phyloP scores from a whole-genome alignment of 2,113 vertebrate species.

The Pomatorhinus ruficollis region DNA sequence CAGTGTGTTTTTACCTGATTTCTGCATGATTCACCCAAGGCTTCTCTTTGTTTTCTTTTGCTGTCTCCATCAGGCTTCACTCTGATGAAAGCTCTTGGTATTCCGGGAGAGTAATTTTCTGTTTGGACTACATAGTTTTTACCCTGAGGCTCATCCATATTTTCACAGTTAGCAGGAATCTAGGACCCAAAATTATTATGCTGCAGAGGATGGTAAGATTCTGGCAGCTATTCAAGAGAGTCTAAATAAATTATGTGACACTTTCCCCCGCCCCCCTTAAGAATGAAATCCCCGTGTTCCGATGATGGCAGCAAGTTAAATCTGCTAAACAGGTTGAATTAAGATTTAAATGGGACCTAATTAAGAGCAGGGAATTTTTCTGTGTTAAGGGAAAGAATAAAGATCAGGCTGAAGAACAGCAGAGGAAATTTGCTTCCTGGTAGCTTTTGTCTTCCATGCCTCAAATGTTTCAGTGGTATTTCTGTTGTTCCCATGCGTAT shows the following conservation, averaged over 20 bases:
- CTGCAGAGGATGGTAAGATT: conserved; percentile 91
- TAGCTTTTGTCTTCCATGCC: neutral
- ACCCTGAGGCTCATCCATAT: conserved; percentile 95
- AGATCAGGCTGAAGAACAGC: neutral
- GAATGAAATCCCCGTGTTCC: neutral
- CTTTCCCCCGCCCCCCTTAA: neutral
- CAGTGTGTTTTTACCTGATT: neutral
- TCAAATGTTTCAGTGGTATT: neutral
- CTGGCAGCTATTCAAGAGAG: conserved; percentile 3
- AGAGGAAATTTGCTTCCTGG: neutral
- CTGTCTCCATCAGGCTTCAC: conserved; percentile 65
- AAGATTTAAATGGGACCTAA: neutral
- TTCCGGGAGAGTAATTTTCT: conserved; percentile 89
- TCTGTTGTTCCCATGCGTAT: neutral
- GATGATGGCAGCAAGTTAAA: neutral
- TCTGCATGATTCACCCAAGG: neutral
- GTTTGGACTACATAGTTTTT: conserved; percentile 96
- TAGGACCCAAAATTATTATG: conserved; percentile 98
- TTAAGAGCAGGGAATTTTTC: neutral
- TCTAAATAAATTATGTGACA: conserved; percentile 5
- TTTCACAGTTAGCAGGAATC: conserved; percentile 92
- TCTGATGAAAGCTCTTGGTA: conserved; percentile 79
- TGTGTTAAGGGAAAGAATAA: neutral
- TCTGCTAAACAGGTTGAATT: neutral
- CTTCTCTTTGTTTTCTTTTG: neutral